These are phyloP conservation scores for Calidris pugnax DNA, from an alignment of 2,113 vertebrate species.

Conservation along the genomic window DNA sequence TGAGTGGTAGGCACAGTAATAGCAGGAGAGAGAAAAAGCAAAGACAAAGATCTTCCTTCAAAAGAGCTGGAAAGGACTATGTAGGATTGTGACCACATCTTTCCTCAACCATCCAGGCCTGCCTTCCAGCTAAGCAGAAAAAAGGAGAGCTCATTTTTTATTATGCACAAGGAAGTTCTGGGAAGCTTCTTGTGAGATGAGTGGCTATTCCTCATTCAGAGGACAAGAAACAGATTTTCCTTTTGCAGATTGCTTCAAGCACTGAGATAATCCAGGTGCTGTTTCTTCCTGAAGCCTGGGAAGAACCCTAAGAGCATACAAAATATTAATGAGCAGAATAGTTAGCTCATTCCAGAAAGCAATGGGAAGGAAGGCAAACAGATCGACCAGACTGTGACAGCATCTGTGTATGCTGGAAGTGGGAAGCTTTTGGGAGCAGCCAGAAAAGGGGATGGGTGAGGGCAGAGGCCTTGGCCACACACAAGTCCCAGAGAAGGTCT, in stretches of 20 bases:
- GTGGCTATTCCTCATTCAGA: background rate
- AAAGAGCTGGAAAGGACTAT: conserved; percentile 46
- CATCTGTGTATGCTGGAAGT: background rate
- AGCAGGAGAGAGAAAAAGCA: conserved; percentile 25
- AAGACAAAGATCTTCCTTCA: conserved; percentile 47
- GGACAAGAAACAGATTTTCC: background rate
- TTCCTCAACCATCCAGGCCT: background rate
- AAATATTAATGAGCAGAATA: background rate
- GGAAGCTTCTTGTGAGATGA: background rate
- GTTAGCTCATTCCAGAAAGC: background rate
- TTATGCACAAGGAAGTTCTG: background rate
- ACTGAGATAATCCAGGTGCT: background rate
- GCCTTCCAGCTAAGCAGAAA: conserved; percentile 14
- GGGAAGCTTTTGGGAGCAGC: background rate
- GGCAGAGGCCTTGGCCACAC: background rate
- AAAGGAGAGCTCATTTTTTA: conserved; percentile 4
- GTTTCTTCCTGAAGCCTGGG: background rate
- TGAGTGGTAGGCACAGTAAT: conserved; percentile 16
- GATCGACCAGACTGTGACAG: background rate
- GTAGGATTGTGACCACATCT: conserved; percentile 44
- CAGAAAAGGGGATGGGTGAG: background rate
- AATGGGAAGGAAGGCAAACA: background rate
- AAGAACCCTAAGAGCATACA: background rate
- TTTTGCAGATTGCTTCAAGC: background rate
- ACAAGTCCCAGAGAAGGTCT: background rate